Evolutionary conservation across 2,888 invertebrate species (phyloP).

Genomic region (Rhingia rostrata): DNA sequence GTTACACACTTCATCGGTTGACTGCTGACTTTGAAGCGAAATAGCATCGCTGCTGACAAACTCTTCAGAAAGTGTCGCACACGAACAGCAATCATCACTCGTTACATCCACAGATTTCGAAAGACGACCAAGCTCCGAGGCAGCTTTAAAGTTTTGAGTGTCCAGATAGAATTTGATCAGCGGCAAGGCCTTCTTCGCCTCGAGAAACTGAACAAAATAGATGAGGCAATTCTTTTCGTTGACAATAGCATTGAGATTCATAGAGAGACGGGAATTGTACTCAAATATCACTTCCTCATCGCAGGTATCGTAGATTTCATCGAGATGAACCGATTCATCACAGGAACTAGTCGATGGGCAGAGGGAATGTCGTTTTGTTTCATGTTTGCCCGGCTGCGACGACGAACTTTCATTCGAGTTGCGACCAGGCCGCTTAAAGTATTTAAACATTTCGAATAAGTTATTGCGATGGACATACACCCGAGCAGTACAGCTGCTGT

Average conservation of each 20-base stretch:
- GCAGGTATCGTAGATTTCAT: slow-evolving; percentile 56
- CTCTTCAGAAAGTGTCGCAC: slow-evolving; percentile 27
- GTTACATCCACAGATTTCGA: slow-evolving; percentile 18
- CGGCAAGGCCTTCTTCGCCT: slow-evolving; percentile 87
- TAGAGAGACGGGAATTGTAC: slow-evolving; percentile 85
- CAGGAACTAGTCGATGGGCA: slow-evolving; percentile 47
- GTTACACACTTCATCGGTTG: slow-evolving; percentile 19
- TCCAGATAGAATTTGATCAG: slow-evolving; percentile 91
- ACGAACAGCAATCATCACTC: slow-evolving; percentile 29
- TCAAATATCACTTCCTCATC: slow-evolving; percentile 76
- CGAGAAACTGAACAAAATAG: slow-evolving; percentile 94
- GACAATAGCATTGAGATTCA: slow-evolving; percentile 90
- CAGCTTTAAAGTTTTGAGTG: slow-evolving; percentile 87
- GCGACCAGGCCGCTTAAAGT: slow-evolving; percentile 50
- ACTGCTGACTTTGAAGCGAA: slow-evolving; percentile 35
- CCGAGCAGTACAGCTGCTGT: not conserved
- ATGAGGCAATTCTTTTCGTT: slow-evolving; percentile 90
- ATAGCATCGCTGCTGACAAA: slow-evolving; percentile 6
- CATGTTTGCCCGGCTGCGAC: slow-evolving; percentile 31
- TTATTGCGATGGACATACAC: slow-evolving; percentile 21
- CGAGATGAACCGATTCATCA: slow-evolving; percentile 52
- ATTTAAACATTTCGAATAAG: slow-evolving; percentile 56
- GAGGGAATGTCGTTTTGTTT: slow-evolving; percentile 59
- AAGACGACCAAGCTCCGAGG: slow-evolving; percentile 78
- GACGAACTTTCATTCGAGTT: slow-evolving; percentile 34